Evolutionary conservation across 2,888 invertebrate genomes (phyloP).

Genomic region (Melanargia galathea): DNA sequence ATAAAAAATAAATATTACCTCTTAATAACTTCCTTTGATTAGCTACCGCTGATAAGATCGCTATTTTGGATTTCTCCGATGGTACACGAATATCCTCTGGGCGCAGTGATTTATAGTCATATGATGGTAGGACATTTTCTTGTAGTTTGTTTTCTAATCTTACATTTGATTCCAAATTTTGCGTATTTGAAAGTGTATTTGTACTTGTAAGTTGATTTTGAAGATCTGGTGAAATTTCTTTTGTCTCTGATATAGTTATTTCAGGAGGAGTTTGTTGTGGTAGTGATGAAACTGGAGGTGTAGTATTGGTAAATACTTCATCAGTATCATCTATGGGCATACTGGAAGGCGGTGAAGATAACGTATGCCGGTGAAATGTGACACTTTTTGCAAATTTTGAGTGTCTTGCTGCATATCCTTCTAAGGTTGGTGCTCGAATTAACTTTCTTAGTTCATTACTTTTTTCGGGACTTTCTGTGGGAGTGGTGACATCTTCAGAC

Average conservation of each 20-base stretch:
- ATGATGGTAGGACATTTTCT: conserved; percentile 59
- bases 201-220: conserved; percentile 51
- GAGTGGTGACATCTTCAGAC: conserved; percentile 85
- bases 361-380: conserved; percentile 92
- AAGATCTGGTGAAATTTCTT: conserved; percentile 44
- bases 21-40: conserved; percentile 82
- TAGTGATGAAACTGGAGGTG: conserved; percentile 48
- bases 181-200: conserved; percentile 43
- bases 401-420: conserved; percentile 94
- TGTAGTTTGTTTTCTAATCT: conserved; percentile 60
- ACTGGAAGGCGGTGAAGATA: conserved; percentile 89
- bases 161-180: conserved; percentile 57
- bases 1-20: conserved; percentile 59
- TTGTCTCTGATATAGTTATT: conserved; percentile 45
- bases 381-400: conserved; percentile 94
- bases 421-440: conserved; percentile 91
- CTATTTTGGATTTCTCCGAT: conserved; percentile 80
- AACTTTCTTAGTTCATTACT: conserved; percentile 85
- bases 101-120: conserved; percentile 67
- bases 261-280: conserved; percentile 44
- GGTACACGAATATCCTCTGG: conserved; percentile 81
- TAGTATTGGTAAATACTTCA: conserved; percentile 63
- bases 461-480: conserved; percentile 72
- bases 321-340: conserved; percentile 62
- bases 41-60: conserved; percentile 81